Base-by-base conservation (phyloP, 1,140 invertebrate genomes). In the Bombus impatiens region DNA sequence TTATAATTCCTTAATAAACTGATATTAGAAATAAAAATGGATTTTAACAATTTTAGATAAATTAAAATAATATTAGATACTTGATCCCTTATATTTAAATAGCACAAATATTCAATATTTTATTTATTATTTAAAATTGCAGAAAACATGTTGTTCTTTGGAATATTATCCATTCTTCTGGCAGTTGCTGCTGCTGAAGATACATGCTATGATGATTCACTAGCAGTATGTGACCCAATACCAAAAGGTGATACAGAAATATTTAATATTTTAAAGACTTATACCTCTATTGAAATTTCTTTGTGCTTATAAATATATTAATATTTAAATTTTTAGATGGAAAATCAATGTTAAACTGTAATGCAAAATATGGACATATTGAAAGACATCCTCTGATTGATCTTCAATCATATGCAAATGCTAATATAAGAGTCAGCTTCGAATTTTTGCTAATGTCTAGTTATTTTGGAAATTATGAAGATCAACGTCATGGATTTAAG, bases 401-500 rank as follows among this genome's bases (percentile, higher is more conserved):
- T 12, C 94, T 97, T 10, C 95, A 97, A 76, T 93, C 95, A 18
- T 98, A 96, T 91, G 96, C 96, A 12, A 97, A 96, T 89, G 93
- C 96, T 25, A 96, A 98, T 88, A 94, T 98, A 74, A 95, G 96
- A 59, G 95, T 96, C 28, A 98, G 97, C 22, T 97, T 97, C 86
- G 96, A 98, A 82, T 98, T 97, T 87, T 94, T 98, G 28, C 93
- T 98, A 6, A 96, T 98, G 94, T 96, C 97, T 15, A 96, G 97
- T 4, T 96, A 97, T 93, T 98, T 97, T 94, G 97, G 96, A 75
- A 98, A 97, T 90, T 98, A 97, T 93, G 96, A 97, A 91, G 96
- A 96, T 74, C 97, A 98, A 94, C 95, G 98, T 65, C 95, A 96
- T 53, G 98, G 98, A 22, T 98, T 98, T 94, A 96, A 96, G 87